Conservation (phyloP, 2,797 vertebrate species). For the Smutsia gigantea region DNA sequence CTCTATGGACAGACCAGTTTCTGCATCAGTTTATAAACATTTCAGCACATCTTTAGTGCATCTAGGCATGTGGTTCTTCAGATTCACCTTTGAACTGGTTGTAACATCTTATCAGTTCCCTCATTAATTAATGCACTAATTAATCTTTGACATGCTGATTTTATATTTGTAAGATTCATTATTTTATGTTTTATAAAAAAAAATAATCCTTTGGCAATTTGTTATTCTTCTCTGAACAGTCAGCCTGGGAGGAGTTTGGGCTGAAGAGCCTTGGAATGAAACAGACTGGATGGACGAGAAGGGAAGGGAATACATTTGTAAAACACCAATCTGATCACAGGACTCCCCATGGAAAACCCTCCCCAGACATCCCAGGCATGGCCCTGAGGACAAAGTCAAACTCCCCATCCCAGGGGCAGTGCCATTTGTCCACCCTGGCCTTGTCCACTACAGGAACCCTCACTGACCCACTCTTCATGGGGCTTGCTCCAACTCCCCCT, state of each 20-base stretch:
- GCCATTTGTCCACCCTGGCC: not conserved
- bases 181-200: not conserved
- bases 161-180: not conserved
- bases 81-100: not conserved
- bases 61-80: not conserved
- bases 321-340: not conserved
- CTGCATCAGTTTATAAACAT: not conserved
- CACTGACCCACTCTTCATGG: too few species aligned
- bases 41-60: not conserved
- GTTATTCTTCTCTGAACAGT: not conserved
- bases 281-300: not conserved
- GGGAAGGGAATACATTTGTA: not conserved
- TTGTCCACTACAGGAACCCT: too few species aligned
- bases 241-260: not conserved
- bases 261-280: not conserved
- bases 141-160: not conserved
- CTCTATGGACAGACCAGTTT: not conserved
- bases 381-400: not conserved
- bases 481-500: too few species aligned
- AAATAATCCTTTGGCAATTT: not conserved
- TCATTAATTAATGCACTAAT: not conserved
- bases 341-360: not conserved
- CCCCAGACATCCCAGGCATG: not conserved
- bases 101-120: not conserved
- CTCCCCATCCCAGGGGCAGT: fast-evolving